Evolutionary conservation across 2,113 vertebrate genomes (phyloP).

Genomic region (Heterotilapia buettikoferi): DNA sequence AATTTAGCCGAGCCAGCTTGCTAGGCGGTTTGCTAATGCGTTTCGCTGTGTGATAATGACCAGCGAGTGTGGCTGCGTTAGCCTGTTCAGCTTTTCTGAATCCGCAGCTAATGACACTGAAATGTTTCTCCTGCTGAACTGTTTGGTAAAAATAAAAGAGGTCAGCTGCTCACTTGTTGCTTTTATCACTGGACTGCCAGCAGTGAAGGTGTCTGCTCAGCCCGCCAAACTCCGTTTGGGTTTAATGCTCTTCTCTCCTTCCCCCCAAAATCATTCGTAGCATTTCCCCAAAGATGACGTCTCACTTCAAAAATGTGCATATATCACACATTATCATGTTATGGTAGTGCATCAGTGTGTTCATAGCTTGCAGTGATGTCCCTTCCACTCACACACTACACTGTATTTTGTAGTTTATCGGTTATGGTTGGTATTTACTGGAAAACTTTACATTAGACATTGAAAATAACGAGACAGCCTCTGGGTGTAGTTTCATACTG

Average conservation of each 20-base stretch:
- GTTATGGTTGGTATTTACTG: no score
- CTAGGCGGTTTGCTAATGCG: not conserved
- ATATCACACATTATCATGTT: not conserved
- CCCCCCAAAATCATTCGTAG: rapidly evolving
- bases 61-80: not conserved
- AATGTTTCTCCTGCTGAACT: no score
- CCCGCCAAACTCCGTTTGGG: not conserved
- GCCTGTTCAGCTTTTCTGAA: not conserved
- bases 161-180: conserved; percentile 2
- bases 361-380: not conserved
- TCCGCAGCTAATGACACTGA: not conserved
- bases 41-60: not conserved
- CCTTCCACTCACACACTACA: not conserved
- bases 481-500: not conserved
- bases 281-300: not conserved
- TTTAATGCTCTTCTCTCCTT: not conserved
- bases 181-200: not conserved
- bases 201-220: not conserved
- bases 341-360: not conserved
- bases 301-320: not conserved
- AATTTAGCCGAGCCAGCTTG: not conserved
- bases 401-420: rapidly evolving
- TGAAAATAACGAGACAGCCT: not conserved
- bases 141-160: not conserved
- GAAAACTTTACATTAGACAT: not conserved